Evolutionary conservation across 2,888 invertebrate species (phyloP), one percentile per base, ranked within the genome.

Genomic region (Sipunculus nudus): DNA sequence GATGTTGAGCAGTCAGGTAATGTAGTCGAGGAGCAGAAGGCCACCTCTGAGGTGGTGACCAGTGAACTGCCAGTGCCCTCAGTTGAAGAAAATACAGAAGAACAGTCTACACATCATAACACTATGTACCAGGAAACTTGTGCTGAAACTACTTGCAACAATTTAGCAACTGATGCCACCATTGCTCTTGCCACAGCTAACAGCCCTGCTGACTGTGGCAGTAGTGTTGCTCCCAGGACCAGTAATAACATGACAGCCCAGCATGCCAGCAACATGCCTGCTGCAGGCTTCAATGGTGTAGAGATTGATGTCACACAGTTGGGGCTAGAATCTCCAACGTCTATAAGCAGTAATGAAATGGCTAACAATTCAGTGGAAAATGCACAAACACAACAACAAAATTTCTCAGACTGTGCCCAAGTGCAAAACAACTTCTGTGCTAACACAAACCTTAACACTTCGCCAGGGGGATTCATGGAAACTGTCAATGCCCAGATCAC

Each of bases 261-360:
- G 0, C 25, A 43, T 1, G 43, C 43, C 13, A 43, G 43, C 43
- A 43, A 26, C 43, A 43, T 43, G 10, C 25, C 23, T 10, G 26
- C 43, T 10, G 43, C 43, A 2, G 26, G 26, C 21, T 43, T 43
- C 43, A n/a, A n/a, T n/a, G n/a, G 55, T 53, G 87, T 94, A 71
- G 93, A 94, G 72, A 83, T 94, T 62, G 94, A 93, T 80, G 92
- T 93, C 1, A 89, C 89, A 59, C 92, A 92, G 78, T 83, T 94
- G 59, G 93, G 92, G 0, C 85, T 95, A 66, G 94, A 94, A 80
- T 94, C 94, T 0, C 94, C 95, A 0, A 90, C 92, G 0, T 92
- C 93, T 40, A 93, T 94, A 70, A 90, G 85, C 61, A 86, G 92
- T 1, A 92, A 91, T 47, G 93, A 94, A 80, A 88, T 94, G 84